A percentile compares a stretch with the other conserved stretches of the same genome.
These are phyloP conservation scores for Sebastes diaconus DNA, from an alignment of 2,797 vertebrate genomes.

Conservation along the genomic window DNA sequence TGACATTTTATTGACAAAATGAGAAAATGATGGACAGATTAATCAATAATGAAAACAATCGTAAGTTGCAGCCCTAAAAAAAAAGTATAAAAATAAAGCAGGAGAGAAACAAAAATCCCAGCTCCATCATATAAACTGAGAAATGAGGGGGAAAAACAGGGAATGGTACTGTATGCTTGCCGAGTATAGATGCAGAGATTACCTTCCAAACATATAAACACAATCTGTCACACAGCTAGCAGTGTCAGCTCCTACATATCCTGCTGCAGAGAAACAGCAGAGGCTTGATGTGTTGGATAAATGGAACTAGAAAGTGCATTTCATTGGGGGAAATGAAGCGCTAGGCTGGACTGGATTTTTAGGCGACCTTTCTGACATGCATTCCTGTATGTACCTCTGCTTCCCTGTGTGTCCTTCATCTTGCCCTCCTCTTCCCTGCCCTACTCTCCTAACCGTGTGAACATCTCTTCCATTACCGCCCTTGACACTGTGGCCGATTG, in stretches of 20 bases:
- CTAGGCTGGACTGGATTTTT: neutral
- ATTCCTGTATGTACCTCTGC: neutral
- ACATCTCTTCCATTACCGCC: slow-evolving; percentile 73
- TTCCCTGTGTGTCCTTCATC: slow-evolving; percentile 50
- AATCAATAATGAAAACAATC: neutral
- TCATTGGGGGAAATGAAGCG: neutral
- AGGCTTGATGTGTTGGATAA: neutral
- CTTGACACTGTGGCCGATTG: slow-evolving; percentile 75
- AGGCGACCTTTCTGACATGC: neutral
- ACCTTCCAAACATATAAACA: slow-evolving; percentile 26
- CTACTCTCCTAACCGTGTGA: slow-evolving; percentile 28
- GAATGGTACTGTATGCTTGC: neutral
- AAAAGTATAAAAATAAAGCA: neutral
- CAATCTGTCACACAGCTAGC: slow-evolving; percentile 35
- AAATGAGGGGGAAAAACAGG: neutral
- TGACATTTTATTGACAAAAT: neutral
- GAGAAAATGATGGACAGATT: neutral
- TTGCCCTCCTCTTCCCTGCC: slow-evolving; percentile 40
- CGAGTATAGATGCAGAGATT: slow-evolving; percentile 9
- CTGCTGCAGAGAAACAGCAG: slow-evolving; percentile 3
- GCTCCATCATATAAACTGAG: neutral
- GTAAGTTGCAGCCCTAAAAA: neutral
- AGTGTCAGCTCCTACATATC: slow-evolving; percentile 16
- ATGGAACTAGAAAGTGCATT: neutral
- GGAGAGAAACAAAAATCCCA: neutral